These are phyloP conservation scores for Penaeus indicus DNA, from an alignment of 1,140 invertebrate genomes.

Conservation along the genomic window DNA sequence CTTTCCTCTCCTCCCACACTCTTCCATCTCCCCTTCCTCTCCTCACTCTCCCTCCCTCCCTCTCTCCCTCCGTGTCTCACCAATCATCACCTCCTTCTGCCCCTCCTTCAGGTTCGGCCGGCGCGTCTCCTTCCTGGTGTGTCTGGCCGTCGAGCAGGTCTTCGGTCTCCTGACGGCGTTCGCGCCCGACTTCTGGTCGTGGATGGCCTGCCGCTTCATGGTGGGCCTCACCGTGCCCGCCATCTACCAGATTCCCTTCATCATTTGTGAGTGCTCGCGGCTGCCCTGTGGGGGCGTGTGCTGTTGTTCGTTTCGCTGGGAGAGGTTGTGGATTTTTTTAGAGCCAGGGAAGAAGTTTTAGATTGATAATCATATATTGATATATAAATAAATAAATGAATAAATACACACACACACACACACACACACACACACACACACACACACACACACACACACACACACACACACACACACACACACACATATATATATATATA, in stretches of 20 bases:
- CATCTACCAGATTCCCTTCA: constrained; percentile 95
- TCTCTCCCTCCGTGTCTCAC: background rate
- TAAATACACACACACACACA: background rate
- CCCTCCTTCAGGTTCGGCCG: constrained; percentile 78
- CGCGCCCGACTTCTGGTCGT: constrained; percentile 83
- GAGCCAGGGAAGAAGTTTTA: background rate
- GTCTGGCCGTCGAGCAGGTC: constrained; percentile 81
- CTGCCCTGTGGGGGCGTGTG: background rate
- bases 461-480: background rate
- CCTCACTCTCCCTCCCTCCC: background rate
- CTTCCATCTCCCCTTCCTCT: background rate
- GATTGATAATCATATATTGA: background rate
- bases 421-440: background rate
- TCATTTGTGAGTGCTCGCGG: constrained; percentile 82
- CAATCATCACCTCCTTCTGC: constrained; percentile 35
- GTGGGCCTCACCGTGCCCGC: constrained; percentile 91
- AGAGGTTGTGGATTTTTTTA: background rate
- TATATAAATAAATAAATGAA: background rate
- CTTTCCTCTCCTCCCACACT: too few relatives aligned
- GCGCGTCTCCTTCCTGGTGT: constrained; percentile 85
- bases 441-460: background rate
- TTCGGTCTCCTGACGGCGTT: constrained; percentile 84
- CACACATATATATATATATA: background rate
- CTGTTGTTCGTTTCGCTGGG: background rate
- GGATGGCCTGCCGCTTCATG: constrained; percentile 82